Percentiles rank a stretch among this genome's conserved stretches.
Conservation (phyloP, 2,888 invertebrate genomes). For the Branchinecta sandiegonensis region DNA sequence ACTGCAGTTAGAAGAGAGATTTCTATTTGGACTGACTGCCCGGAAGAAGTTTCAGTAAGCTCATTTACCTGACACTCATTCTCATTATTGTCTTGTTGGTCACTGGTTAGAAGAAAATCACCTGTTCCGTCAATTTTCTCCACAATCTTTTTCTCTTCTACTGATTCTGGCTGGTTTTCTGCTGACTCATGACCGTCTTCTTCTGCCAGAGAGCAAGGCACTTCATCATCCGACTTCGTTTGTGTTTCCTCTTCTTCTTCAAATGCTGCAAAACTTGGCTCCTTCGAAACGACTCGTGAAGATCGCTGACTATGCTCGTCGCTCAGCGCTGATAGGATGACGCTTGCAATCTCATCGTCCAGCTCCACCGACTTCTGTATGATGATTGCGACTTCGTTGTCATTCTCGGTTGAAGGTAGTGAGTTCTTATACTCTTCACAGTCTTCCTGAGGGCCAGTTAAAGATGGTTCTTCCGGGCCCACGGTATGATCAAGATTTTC, state of each 20-base stretch:
- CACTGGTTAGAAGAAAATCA: background rate
- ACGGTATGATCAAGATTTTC: too few species aligned
- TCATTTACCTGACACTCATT: too few species aligned
- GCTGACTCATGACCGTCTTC: too few species aligned
- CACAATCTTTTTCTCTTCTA: background rate
- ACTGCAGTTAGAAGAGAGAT: too few species aligned
- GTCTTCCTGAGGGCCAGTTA: too few species aligned
- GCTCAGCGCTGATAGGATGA: background rate
- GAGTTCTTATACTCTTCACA: too few species aligned
- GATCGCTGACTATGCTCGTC: background rate
- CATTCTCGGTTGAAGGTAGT: background rate
- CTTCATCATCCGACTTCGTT: background rate
- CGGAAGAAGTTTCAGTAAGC: too few species aligned
- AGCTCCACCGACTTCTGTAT: background rate
- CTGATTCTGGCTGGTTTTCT: background rate
- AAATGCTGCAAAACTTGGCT: background rate
- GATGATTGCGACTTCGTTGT: constrained; percentile 14
- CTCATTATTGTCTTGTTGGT: too few species aligned
- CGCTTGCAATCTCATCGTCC: constrained; percentile 2
- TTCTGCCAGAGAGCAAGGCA: too few species aligned
- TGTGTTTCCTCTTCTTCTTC: background rate
- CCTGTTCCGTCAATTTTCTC: background rate
- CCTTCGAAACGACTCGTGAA: background rate
- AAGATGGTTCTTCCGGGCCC: too few species aligned
- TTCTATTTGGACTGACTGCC: too few species aligned